Percentiles rank a stretch among this genome's conserved stretches.
Evolutionary conservation across 2,113 vertebrate genomes (phyloP).

Genomic region (Crotalus tigris): DNA sequence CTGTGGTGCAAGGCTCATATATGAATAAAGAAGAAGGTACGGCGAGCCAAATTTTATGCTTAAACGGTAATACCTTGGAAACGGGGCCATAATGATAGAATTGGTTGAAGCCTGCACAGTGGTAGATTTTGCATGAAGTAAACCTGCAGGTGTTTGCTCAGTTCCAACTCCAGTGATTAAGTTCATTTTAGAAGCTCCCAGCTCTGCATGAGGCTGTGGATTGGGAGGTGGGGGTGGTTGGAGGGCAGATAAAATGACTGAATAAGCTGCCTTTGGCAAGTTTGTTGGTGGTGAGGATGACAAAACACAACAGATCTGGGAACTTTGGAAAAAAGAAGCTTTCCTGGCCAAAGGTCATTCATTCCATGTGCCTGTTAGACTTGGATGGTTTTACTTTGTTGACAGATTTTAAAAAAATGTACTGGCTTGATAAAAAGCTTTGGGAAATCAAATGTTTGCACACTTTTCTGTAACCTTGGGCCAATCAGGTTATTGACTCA

Average conservation of each 20-base stretch:
- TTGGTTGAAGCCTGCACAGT: conserved; percentile 37
- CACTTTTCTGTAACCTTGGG: not conserved
- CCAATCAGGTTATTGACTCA: not conserved
- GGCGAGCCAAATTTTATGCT: conserved; percentile 43
- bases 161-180: conserved; percentile 56
- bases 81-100: conserved; percentile 42
- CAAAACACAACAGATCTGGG: conserved; percentile 53
- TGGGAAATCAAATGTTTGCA: not conserved
- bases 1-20: conserved; percentile 48
- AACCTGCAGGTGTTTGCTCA: conserved; percentile 40
- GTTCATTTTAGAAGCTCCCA: conserved; percentile 48
- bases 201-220: conserved; percentile 40
- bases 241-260: conserved; percentile 49
- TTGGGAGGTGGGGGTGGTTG: not conserved
- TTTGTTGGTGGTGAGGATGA: conserved; percentile 31
- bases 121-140: conserved; percentile 31
- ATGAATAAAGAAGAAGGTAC: conserved; percentile 53
- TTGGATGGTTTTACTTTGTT: conserved; percentile 22
- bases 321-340: conserved; percentile 37
- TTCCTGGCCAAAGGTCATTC: conserved; percentile 20
- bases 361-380: conserved; percentile 50
- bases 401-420: conserved; percentile 32
- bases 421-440: not conserved
- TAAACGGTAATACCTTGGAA: conserved; percentile 48
- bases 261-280: conserved; percentile 52